Evolutionary conservation across 1,140 invertebrate species (phyloP), one percentile per base, ranked within the genome.

Genomic region (Schlechtendalia chinensis): DNA sequence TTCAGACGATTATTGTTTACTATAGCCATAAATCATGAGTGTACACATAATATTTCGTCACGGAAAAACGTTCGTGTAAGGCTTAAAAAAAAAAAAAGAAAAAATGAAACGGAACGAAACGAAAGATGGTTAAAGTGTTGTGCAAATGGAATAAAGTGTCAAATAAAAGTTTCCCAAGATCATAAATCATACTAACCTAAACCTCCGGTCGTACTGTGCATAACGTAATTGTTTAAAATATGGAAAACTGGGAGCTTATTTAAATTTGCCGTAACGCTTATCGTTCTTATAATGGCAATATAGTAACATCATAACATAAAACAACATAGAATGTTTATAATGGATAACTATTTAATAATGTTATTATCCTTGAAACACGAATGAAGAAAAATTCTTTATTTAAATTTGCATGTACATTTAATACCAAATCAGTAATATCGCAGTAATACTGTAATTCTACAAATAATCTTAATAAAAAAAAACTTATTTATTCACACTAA

Each of bases 131-230:
- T 27, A 72, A 72, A 72, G 69, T 53, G 69, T 72, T 29, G 69
- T 53, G 50, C 47, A 72, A 72, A 72, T 72, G 69, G 24, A 72
- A 72, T 72, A 72, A 69, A 72, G 69, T 72, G 69, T 72, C 69
- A 72, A 72, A 72, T 72, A 72, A 72, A 72, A 72, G 47, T 72
- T 72, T 53, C 11, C 50, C 1, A 24, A 54, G 11, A 72, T 24
- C 50, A 72, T 72, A 53, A 72, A 72, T 72, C 69, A 72, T 54
- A 10, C 16, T 29, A 54, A 5, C 47, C 47, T 54, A 72, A 54
- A 10, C n/a, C 47, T n/a, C 47, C 69, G 24, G 32, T 39, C 32
- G 47, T 11, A 50, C 24, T 50, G 39, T 69, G 11, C 69, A 27
- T 72, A 53, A 39, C 32, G 32, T 72, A 69, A 69, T 69, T 69